Base-by-base conservation (phyloP, 2,113 vertebrate genomes). In the Motacilla alba region DNA sequence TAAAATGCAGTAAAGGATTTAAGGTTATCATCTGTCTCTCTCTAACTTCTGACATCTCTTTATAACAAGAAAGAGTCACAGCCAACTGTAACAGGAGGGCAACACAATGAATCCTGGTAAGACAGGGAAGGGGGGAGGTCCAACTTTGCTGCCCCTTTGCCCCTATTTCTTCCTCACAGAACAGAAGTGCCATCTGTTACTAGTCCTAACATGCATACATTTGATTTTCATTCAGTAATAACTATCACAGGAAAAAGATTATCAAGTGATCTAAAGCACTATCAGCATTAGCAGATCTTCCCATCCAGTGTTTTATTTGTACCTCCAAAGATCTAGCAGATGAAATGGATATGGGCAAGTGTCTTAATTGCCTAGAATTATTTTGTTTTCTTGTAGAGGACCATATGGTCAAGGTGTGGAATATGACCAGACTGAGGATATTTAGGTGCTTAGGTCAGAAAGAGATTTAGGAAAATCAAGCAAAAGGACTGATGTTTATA, bases 181-280 rank as follows among this genome's bases (percentile, higher is more conserved):
- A 95, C 96, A 97, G 97, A 97, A 97, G 96, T 96, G 63, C 97
- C 98, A 98, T 98, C 97, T 98, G 97, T 96, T 97, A 97, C 55
- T 92, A 77, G 94, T 91, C 93, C 95, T 90, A 85, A 89, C 72
- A 84, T 63, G 79, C 89, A 94, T 86, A 79, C 83, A 73, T 97
- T 97, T 96, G 94, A 93, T 97, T 98, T 79, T 92, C 96, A 95
- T 97, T 97, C 97, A 92, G 82, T 60, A 93, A 87, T 95, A 97
- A 95, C 94, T 95, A 96, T 70, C 83, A 87, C 60, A 91, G 92
- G 95, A 95, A 96, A 95, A 97, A 96, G 95, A 97, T 97, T 97
- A 97, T 74, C 93, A 86, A 91, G 86, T 73, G 63, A 94, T 96
- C 91, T 95, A 93, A 97, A 67, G 83, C n/a, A 20, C 90, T 72